Percentiles rank a stretch among this genome's conserved stretches.
Evolutionary conservation across 2,888 invertebrate species (phyloP).

Genomic region (Microplitis manilae): DNA sequence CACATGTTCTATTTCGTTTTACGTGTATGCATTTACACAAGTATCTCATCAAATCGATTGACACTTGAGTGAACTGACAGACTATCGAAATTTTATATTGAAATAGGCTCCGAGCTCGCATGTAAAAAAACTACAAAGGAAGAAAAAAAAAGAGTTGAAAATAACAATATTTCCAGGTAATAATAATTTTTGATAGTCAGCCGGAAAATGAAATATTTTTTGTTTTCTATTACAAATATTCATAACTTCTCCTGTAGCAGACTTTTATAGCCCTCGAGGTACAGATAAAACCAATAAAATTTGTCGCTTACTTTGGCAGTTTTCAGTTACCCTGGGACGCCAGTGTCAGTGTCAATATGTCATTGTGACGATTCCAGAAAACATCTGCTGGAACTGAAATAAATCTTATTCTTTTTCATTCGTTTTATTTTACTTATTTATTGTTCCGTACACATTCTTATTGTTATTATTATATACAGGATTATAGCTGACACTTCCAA

Average conservation of each 20-base stretch:
- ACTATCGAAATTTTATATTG: slow-evolving; percentile 16
- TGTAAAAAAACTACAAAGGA: slow-evolving; percentile 1
- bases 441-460: neutral
- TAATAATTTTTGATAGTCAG: neutral
- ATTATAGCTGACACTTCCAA: neutral
- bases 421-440: neutral
- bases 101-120: slow-evolving; percentile 19
- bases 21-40: neutral
- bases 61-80: slow-evolving; percentile 22
- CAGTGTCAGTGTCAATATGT: slow-evolving; percentile 6
- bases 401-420: neutral
- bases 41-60: slow-evolving; percentile 18
- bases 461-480: neutral
- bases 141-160: no score
- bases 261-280: neutral
- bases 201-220: slow-evolving; percentile 4
- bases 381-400: neutral
- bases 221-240: slow-evolving; percentile 1
- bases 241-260: neutral
- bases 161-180: neutral
- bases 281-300: slow-evolving; percentile 22
- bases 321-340: neutral
- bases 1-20: slow-evolving; percentile 4
- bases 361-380: slow-evolving; percentile 3
- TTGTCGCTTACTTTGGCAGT: slow-evolving; percentile 15